Base-by-base conservation (phyloP, 2,113 vertebrate species). In the Oophaga pumilio region DNA sequence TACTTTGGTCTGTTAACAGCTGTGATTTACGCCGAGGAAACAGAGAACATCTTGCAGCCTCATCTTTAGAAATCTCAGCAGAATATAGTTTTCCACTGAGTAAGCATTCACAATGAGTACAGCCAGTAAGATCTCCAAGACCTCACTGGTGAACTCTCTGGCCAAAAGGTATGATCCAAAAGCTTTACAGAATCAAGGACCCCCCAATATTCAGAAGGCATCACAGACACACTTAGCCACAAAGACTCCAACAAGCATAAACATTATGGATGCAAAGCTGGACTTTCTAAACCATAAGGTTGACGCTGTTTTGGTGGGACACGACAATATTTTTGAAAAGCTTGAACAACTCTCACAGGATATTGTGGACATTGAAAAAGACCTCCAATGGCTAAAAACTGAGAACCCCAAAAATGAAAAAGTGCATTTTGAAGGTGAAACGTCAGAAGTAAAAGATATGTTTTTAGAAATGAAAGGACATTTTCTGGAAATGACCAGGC, bases 91-190 rank as follows among this genome's bases (percentile, higher is more conserved):
- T 91, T 90, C 76, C 89, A 81, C 66, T 90, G 43, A 24, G 87
- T 89, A 91, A 90, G 87, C 73, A 86, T 86, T 89, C 89, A 91
- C 89, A 91, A 93, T 93, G 92, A 93, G 88, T 79, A 88, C 91
- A 83, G 90, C 90, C 86, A 91, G 86, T 88, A 92, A 90, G 90
- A 92, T 77, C 85, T 90, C 88, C 82, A 91, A 91, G 87, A 94
- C 92, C 86, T 78, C 84, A 52, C 79, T 96, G 71, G 96, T 96
- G 82, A 96, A 94, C 91, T 96, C 94, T 89, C 90, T 96, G 87
- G 96, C 96, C 91, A 96, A 95, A 91, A 94, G 94, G 77, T 95
- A 96, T 0, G 93, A 97, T 90, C 93, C 92, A 24, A 95, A 95
- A 0, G 89, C 93, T 89, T 94, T 96, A 76, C 94, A 93, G 13